Conservation (phyloP, 92 coral and sea anemone species). For the Epizoanthus scotinus region DNA sequence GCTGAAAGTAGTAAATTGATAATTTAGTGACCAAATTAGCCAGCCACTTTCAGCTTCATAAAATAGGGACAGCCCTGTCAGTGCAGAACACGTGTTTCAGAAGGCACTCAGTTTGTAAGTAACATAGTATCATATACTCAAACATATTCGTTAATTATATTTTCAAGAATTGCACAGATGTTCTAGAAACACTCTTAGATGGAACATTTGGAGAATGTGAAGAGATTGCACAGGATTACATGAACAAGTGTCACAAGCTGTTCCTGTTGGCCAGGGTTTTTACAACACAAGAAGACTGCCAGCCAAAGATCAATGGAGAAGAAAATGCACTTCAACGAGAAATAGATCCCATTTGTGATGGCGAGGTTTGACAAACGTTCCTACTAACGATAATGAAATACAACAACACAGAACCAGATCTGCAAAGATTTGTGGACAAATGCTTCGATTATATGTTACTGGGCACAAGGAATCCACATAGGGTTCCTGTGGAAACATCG, state of each 20-base stretch:
- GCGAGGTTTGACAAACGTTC: slow-evolving; percentile 43
- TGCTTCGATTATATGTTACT: too few species aligned
- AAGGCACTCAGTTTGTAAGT: neutral
- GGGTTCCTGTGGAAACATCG: too few species aligned
- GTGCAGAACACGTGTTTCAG: neutral
- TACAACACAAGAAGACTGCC: slow-evolving; percentile 56
- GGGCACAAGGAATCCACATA: too few species aligned
- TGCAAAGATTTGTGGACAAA: too few species aligned
- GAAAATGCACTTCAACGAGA: slow-evolving; percentile 20
- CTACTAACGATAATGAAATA: neutral
- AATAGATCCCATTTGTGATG: slow-evolving; percentile 72
- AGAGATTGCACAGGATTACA: slow-evolving; percentile 71
- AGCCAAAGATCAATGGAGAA: slow-evolving; percentile 26
- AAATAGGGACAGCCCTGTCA: neutral
- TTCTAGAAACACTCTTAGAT: slow-evolving; percentile 69
- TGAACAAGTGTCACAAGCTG: slow-evolving; percentile 75
- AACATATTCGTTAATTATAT: neutral
- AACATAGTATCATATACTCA: neutral
- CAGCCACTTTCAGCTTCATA: too few species aligned
- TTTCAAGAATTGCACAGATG: slow-evolving; percentile 76
- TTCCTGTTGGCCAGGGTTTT: slow-evolving; percentile 79
- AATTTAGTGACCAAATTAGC: too few species aligned
- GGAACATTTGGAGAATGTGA: slow-evolving; percentile 95
- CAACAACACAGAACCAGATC: too few species aligned
- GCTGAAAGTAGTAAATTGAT: too few species aligned